Conservation (phyloP, 2,797 vertebrate genomes). For the Novumbra hubbsi region DNA sequence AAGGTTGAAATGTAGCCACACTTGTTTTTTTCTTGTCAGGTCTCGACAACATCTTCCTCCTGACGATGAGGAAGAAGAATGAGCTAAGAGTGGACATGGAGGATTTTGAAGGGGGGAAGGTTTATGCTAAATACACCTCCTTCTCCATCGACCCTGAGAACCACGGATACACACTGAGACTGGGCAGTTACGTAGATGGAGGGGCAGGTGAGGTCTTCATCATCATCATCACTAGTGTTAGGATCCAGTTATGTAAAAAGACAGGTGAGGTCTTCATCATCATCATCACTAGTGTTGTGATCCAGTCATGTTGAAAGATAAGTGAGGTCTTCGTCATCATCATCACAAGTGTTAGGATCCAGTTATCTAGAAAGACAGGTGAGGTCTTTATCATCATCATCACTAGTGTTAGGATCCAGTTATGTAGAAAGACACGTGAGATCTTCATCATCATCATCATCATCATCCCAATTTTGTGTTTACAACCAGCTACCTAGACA, state of each 20-base stretch:
- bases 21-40: constrained; percentile 24
- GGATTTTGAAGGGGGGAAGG: constrained; percentile 1
- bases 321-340: constrained; percentile 31
- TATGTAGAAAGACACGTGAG: too few relatives aligned
- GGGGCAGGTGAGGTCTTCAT: constrained; percentile 41
- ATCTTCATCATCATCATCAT: background rate
- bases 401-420: background rate
- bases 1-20: constrained; percentile 9
- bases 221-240: background rate
- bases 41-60: constrained; percentile 54
- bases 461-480: too few relatives aligned
- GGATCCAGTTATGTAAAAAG: too few relatives aligned
- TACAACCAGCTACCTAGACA: too few relatives aligned
- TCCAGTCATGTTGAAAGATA: too few relatives aligned
- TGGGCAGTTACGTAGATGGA: constrained; percentile 45
- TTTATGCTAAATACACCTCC: constrained; percentile 36
- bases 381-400: background rate
- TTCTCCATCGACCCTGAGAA: constrained; percentile 44
- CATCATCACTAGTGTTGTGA: background rate
- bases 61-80: constrained; percentile 44
- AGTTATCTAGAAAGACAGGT: too few relatives aligned
- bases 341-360: background rate
- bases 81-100: constrained; percentile 47
- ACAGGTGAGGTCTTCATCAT: too few relatives aligned
- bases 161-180: constrained; percentile 41